These are phyloP conservation scores for Drosophila malerkotliana DNA, from an alignment of 1,140 invertebrate species.

Conservation along the genomic window DNA sequence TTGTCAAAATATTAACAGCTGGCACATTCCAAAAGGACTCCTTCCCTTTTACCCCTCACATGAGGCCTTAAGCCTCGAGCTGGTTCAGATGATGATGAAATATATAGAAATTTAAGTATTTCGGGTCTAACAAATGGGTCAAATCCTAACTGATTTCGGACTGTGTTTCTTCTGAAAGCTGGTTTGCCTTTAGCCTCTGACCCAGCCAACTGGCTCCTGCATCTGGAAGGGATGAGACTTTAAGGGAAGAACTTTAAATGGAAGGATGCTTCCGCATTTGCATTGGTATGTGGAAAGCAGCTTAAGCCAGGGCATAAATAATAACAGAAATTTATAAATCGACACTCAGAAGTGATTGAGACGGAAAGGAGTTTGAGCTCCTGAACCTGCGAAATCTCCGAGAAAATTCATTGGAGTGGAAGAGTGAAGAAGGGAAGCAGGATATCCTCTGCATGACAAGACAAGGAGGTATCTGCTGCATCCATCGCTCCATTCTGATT, in stretches of 20 bases:
- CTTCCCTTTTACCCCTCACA: conserved; percentile 21
- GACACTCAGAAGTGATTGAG: conserved; percentile 3
- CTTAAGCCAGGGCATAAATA: conserved; percentile 24
- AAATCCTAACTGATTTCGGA: conserved; percentile 57
- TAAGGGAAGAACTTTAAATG: neutral
- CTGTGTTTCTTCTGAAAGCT: conserved; percentile 26
- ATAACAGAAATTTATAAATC: conserved; percentile 46
- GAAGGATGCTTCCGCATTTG: conserved; percentile 13
- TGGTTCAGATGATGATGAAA: conserved; percentile 60
- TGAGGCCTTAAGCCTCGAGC: conserved; percentile 64
- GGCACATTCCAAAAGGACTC: conserved; percentile 55
- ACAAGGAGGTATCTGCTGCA: neutral
- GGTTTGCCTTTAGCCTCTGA: conserved; percentile 20
- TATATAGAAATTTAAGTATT: conserved; percentile 75
- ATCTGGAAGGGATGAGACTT: conserved; percentile 46
- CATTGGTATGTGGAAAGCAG: neutral
- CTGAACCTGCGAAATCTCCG: neutral
- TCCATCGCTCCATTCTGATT: neutral
- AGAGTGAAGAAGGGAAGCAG: neutral
- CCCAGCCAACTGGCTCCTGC: conserved; percentile 7
- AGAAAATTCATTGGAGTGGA: conserved; percentile 28
- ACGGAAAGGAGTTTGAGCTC: neutral
- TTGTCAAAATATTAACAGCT: conserved; percentile 82
- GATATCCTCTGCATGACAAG: neutral
- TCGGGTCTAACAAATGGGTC: conserved; percentile 61